Percentiles rank a stretch among this genome's conserved stretches.
These are phyloP conservation scores for Mythimna ferrago DNA, from an alignment of 2,888 invertebrate genomes.

Conservation along the genomic window DNA sequence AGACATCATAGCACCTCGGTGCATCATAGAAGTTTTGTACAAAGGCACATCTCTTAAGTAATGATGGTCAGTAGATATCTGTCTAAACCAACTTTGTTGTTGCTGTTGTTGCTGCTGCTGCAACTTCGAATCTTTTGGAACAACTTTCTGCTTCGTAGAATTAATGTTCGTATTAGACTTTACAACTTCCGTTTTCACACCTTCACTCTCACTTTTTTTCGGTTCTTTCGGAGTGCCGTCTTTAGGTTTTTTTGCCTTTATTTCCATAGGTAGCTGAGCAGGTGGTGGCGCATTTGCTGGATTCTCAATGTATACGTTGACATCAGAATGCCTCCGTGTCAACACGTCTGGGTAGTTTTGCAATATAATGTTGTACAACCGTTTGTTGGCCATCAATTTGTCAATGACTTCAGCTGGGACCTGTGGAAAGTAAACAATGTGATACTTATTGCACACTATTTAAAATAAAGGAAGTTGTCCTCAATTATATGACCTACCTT, in stretches of 20 bases:
- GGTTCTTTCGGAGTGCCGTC: constrained; percentile 49
- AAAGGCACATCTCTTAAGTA: constrained; percentile 93
- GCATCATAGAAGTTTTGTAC: constrained; percentile 95
- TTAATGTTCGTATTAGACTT: constrained; percentile 59
- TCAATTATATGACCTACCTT: constrained; percentile 84
- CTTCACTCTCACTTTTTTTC: constrained; percentile 64
- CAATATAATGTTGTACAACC: constrained; percentile 92
- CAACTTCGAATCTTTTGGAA: constrained; percentile 48
- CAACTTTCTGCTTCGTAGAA: constrained; percentile 55
- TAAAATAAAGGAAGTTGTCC: neutral
- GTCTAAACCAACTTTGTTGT: constrained; percentile 81
- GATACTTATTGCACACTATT: neutral
- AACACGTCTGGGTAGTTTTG: constrained; percentile 93
- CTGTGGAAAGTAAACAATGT: constrained; percentile 75
- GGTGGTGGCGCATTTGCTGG: constrained; percentile 68
- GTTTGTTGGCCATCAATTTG: constrained; percentile 91
- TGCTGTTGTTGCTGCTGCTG: constrained; percentile 55
- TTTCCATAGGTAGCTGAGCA: constrained; percentile 76
- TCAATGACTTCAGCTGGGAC: constrained; percentile 94
- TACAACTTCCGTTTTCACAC: constrained; percentile 39
- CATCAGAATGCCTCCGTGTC: constrained; percentile 91
- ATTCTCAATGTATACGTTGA: constrained; percentile 83
- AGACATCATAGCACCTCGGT: constrained; percentile 96
- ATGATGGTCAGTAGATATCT: constrained; percentile 91
- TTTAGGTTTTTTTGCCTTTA: constrained; percentile 74